Evolutionary conservation across 2,797 vertebrate genomes (phyloP).

Genomic region (Myotis myotis): DNA sequence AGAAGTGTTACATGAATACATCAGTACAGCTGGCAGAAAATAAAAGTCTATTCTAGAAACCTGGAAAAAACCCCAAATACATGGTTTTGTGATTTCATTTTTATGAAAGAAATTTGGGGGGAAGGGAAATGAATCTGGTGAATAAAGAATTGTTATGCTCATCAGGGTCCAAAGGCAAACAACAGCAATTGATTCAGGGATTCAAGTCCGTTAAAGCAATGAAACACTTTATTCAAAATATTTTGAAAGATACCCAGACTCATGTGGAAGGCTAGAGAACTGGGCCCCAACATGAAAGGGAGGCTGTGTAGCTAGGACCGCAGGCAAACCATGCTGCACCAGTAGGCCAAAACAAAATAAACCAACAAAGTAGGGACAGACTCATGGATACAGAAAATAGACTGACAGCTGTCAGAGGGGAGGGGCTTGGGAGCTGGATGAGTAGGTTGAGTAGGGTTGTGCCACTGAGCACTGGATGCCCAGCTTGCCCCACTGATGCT

Average conservation of each 20-base stretch:
- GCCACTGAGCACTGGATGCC: fast-evolving
- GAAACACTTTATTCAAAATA: neutral
- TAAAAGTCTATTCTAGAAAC: neutral
- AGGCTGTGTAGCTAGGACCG: neutral
- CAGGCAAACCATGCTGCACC: neutral
- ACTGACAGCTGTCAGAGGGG: no score
- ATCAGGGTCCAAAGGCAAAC: neutral
- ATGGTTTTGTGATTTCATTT: neutral
- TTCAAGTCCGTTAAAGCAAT: neutral
- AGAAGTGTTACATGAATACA: neutral
- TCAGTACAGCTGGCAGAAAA: neutral
- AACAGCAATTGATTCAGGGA: neutral
- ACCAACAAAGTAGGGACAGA: no score
- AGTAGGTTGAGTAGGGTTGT: no score
- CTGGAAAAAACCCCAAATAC: neutral
- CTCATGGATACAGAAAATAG: no score
- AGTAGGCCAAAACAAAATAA: neutral
- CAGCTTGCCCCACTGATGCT: neutral
- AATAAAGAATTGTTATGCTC: neutral
- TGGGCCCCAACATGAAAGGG: neutral
- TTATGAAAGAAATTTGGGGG: neutral
- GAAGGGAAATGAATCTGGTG: neutral
- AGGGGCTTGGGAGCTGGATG: no score
- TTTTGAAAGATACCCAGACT: neutral
- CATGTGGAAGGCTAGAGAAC: neutral